Percentiles rank a stretch among this genome's conserved stretches.
phyloP scores from a whole-genome alignment of 1,140 invertebrate genomes.

The Drosophila sp. region DNA sequence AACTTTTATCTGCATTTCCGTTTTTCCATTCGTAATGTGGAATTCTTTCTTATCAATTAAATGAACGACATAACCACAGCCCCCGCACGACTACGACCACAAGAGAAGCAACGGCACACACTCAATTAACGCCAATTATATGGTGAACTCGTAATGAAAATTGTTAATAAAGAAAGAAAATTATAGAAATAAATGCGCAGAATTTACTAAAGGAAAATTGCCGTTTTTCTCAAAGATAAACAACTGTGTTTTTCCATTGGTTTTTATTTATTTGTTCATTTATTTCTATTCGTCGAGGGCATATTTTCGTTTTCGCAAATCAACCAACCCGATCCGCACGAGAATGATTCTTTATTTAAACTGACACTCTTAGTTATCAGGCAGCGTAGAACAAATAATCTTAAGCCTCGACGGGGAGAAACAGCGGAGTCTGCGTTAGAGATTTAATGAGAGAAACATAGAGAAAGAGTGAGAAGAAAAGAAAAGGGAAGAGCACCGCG shows the following conservation, averaged over 20 bases:
- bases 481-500: not conserved
- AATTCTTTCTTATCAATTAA: slow-evolving; percentile 74
- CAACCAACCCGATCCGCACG: slow-evolving; percentile 38
- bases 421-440: not conserved
- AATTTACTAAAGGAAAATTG: not conserved
- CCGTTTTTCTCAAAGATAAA: not conserved
- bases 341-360: slow-evolving; percentile 53
- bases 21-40: slow-evolving; percentile 13
- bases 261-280: slow-evolving; percentile 25
- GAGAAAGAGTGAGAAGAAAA: slow-evolving; percentile 14
- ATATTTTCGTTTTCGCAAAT: slow-evolving; percentile 20
- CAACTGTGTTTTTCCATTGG: not conserved
- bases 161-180: slow-evolving; percentile 63
- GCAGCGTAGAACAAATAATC: slow-evolving; percentile 34
- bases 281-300: slow-evolving; percentile 35
- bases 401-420: not conserved
- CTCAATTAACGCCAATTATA: slow-evolving; percentile 76
- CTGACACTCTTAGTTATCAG: slow-evolving; percentile 55
- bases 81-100: slow-evolving; percentile 33
- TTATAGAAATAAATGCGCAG: slow-evolving; percentile 52
- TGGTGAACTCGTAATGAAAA: slow-evolving; percentile 47
- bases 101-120: slow-evolving; percentile 32
- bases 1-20: slow-evolving; percentile 33
- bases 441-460: slow-evolving; percentile 5
- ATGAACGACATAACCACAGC: slow-evolving; percentile 39